A percentile compares a stretch with the other conserved stretches of the same genome.
phyloP scores from a whole-genome alignment of 53 echinoderm and acorn worm genomes.

The Luidia sarsii region DNA sequence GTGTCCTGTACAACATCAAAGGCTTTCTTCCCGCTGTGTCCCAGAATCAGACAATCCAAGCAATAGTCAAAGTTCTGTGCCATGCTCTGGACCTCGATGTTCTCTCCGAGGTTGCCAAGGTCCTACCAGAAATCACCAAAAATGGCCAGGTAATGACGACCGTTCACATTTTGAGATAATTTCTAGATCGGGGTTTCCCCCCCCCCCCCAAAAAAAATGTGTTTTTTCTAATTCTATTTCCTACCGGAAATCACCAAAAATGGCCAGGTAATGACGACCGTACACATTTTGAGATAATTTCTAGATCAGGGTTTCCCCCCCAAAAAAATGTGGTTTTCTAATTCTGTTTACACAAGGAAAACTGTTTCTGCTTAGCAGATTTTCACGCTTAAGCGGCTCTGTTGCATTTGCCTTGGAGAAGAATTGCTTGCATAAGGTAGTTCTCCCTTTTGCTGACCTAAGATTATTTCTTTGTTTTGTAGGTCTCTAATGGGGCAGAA shows the following conservation, averaged over 20 bases:
- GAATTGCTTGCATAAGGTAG: too few species aligned
- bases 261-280: constrained; percentile 52
- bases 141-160: constrained; percentile 60
- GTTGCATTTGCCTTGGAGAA: too few species aligned
- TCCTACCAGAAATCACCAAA: constrained; percentile 75
- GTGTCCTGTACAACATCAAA: constrained; percentile 86
- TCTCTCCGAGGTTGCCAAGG: constrained; percentile 39
- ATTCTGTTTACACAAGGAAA: constrained; percentile 73
- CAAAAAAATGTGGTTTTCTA: too few species aligned
- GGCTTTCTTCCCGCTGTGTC: constrained; percentile 67
- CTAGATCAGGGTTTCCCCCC: too few species aligned
- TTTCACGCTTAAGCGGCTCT: too few species aligned
- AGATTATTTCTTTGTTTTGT: constrained; percentile 3
- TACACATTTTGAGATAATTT: too few species aligned
- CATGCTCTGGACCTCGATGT: constrained; percentile 63
- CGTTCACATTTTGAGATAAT: too few species aligned
- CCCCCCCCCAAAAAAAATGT: too few species aligned
- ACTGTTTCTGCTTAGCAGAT: too few species aligned
- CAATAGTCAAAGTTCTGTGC: constrained; percentile 82
- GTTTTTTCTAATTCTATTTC: too few species aligned
- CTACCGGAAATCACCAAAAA: constrained; percentile 77
- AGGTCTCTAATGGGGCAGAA: constrained; percentile 31
- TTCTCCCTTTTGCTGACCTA: too few species aligned
- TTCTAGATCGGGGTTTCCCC: too few species aligned
- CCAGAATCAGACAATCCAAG: constrained; percentile 89